These are phyloP conservation scores for Glossophaga mutica DNA, from an alignment of 2,797 vertebrate species.

Conservation along the genomic window DNA sequence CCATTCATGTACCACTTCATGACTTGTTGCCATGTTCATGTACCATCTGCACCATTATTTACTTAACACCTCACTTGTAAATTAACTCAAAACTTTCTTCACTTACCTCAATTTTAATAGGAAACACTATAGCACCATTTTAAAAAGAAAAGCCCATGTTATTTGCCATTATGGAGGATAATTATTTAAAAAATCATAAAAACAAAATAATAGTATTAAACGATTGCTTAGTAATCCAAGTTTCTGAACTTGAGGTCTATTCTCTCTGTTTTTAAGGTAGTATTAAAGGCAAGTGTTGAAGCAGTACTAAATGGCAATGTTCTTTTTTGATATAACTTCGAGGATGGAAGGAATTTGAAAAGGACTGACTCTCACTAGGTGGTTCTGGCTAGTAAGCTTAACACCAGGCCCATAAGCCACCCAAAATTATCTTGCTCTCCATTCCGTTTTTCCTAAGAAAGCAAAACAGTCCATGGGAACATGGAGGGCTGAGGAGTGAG, in stretches of 20 bases:
- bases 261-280: background rate
- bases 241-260: background rate
- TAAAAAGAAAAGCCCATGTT: background rate
- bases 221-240: background rate
- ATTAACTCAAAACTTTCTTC: background rate
- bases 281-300: background rate
- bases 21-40: background rate
- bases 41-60: background rate
- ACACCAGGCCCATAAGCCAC: background rate
- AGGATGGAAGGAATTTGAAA: background rate
- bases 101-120: background rate
- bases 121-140: background rate
- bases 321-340: background rate
- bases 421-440: background rate
- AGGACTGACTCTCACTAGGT: background rate
- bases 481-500: background rate
- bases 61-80: background rate
- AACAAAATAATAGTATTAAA: background rate
- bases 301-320: background rate
- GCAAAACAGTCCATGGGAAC: background rate
- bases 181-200: background rate
- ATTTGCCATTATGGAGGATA: background rate
- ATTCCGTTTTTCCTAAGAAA: background rate
- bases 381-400: background rate
- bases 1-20: background rate